These are phyloP conservation scores for Laticauda laticaudata DNA, from an alignment of 2,113 vertebrate species.

Conservation along the genomic window DNA sequence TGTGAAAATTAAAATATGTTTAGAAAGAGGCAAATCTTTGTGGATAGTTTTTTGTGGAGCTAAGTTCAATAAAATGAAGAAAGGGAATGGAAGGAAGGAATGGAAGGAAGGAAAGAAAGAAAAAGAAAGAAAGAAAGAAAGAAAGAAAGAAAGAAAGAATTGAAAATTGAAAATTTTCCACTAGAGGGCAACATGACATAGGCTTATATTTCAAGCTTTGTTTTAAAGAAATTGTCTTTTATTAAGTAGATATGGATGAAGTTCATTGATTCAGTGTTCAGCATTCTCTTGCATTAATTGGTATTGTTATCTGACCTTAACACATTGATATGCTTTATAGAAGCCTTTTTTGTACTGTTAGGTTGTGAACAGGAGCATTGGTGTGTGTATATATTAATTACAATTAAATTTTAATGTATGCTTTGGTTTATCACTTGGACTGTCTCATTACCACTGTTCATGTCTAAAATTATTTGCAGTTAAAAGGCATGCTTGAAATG, in stretches of 20 bases:
- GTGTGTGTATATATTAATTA: slow-evolving; percentile 48
- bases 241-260: slow-evolving; percentile 44
- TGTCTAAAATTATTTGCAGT: slow-evolving; percentile 23
- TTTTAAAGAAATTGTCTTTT: not conserved
- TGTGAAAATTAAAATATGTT: not conserved
- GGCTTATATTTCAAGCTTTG: not conserved
- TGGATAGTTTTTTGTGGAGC: not conserved
- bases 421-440: slow-evolving; percentile 47
- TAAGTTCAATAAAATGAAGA: not conserved
- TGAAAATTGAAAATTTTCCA: slow-evolving; percentile 32
- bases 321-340: slow-evolving; percentile 56
- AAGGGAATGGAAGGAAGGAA: not conserved
- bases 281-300: slow-evolving; percentile 44
- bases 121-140: no score
- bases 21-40: not conserved
- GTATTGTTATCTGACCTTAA: slow-evolving; percentile 60
- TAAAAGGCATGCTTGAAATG: fast-evolving
- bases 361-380: slow-evolving; percentile 4
- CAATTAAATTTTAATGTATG: slow-evolving; percentile 45
- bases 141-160: not conserved
- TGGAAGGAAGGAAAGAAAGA: no score
- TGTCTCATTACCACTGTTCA: slow-evolving; percentile 16
- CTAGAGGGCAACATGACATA: slow-evolving; percentile 72
- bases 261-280: slow-evolving; percentile 52
- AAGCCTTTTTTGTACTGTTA: slow-evolving; percentile 43